phyloP scores from a whole-genome alignment of 2,113 vertebrate species.

The Gymnorhina tibicen region DNA sequence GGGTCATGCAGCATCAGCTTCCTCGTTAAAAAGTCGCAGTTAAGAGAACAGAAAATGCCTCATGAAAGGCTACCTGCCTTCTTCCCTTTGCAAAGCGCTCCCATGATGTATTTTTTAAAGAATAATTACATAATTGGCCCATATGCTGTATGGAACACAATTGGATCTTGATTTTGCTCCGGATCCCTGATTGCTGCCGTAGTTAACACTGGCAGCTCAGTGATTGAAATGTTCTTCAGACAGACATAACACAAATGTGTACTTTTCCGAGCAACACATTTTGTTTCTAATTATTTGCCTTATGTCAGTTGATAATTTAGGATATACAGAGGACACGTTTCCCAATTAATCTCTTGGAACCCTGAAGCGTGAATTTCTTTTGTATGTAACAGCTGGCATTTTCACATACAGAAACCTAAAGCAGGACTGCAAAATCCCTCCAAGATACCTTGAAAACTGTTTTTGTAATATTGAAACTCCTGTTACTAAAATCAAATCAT shows the following conservation, averaged over 20 bases:
- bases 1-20: neutral
- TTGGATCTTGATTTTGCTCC: neutral
- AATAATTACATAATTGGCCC: constrained; percentile 31
- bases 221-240: neutral
- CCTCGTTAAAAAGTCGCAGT: neutral
- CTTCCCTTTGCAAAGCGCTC: neutral
- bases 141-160: neutral
- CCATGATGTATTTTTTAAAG: neutral
- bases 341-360: constrained; percentile 13
- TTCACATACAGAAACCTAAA: neutral
- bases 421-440: neutral
- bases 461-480: neutral
- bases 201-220: neutral
- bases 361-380: neutral
- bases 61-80: neutral
- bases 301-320: constrained; percentile 7
- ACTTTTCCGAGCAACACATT: neutral
- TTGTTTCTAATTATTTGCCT: constrained; percentile 45
- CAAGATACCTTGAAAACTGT: neutral
- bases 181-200: neutral
- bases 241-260: neutral
- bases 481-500: neutral
- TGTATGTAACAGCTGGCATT: neutral
- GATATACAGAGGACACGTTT: neutral
- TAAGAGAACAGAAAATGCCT: neutral